Base-by-base conservation (phyloP, 2,113 vertebrate species). In the Apaloderma vittatum region DNA sequence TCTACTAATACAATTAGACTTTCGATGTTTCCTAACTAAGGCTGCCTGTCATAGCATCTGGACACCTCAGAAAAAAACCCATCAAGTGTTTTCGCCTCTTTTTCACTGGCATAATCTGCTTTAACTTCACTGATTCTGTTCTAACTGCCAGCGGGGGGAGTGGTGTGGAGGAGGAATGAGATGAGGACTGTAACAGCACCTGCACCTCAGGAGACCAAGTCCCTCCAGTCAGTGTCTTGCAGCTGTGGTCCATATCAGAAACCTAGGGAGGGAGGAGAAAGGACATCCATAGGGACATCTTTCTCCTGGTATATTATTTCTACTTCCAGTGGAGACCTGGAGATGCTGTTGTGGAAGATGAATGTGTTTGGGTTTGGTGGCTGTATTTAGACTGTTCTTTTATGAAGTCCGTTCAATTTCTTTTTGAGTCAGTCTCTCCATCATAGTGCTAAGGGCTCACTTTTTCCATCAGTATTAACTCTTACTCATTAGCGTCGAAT, bases 1-100 rank as follows among this genome's bases (percentile, higher is more conserved):
- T 93, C 82, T 93, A 92, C 94, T 88, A 94, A 94, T 92, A 94
- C 4, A 2, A 65, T 75, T 84, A 70, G 9, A 51, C 27, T 94
- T 93, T 15, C 72, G 48, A 63, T 30, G 49, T 87, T 96, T 81
- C 66, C 45, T 72, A 86, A 84, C 43, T 63, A 72, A 75, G 49
- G 52, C 36, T 86, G 71, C 15, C 63, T 92, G 48, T 36, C 45
- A 72, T 6, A 81, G 30, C 79, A 97, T 61, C 88, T 72, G 72
- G 19, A 59, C 2, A 1, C 30, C 51, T n/a, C 36, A 67, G 12
- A 5, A 43, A 48, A 76, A 23, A 52, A 20, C 37, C 1, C 8
- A 30, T 18, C 22, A 4, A 73, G 7, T 59, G 17, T 17, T 87
- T 85, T 73, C 43, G 27, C 54, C 17, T 77, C 46, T 57, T 89